Evolutionary conservation across 2,113 vertebrate genomes (phyloP).

Genomic region (Hystrix cristata): DNA sequence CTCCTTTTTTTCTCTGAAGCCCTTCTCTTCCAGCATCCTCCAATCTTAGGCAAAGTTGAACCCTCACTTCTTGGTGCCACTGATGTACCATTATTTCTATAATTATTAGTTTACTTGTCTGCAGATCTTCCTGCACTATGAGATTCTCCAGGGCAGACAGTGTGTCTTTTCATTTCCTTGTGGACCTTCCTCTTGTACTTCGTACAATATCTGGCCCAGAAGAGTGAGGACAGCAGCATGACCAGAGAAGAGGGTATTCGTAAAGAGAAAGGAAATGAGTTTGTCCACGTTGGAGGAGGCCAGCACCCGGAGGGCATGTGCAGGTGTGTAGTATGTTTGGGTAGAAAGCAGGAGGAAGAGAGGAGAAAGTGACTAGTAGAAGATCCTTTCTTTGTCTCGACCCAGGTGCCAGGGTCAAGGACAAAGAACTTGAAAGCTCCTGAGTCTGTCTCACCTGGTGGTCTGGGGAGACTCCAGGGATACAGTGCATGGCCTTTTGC

Average conservation of each 20-base stretch:
- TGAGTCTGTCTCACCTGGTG: neutral
- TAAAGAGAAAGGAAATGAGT: constrained; percentile 3
- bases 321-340: neutral
- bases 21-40: neutral
- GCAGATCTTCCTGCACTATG: neutral
- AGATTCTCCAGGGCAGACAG: neutral
- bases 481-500: neutral
- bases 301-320: neutral
- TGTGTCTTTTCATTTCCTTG: neutral
- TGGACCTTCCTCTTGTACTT: neutral
- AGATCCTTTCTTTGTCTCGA: neutral
- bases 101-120: neutral
- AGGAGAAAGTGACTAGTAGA: neutral
- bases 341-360: neutral
- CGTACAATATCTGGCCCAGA: neutral
- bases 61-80: neutral
- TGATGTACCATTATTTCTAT: neutral
- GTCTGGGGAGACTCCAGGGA: neutral
- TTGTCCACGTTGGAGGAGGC: neutral
- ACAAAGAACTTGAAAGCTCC: constrained; percentile 9
- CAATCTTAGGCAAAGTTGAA: neutral
- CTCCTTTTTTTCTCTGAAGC: neutral
- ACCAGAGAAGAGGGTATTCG: neutral
- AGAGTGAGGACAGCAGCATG: neutral
- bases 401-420: neutral